Evolutionary conservation across 2,113 vertebrate genomes (phyloP).

Genomic region (Coturnix japonica): DNA sequence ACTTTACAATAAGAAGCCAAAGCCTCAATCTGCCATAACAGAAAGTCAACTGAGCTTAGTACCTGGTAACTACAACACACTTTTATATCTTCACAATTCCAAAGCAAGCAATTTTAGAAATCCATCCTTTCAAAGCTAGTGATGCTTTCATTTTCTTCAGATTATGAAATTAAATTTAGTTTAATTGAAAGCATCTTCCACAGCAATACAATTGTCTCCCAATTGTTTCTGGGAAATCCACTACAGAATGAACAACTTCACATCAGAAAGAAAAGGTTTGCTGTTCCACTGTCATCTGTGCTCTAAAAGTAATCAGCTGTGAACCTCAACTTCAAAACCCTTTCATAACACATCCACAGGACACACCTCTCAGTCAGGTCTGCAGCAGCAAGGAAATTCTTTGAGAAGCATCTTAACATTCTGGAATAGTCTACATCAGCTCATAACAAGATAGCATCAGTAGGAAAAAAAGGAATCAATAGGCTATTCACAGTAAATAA

Average conservation of each 20-base stretch:
- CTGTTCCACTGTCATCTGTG: neutral
- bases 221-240: neutral
- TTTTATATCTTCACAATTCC: neutral
- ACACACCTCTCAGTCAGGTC: neutral
- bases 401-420: neutral
- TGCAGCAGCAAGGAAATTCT: neutral
- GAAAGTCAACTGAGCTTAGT: neutral
- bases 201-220: neutral
- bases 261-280: neutral
- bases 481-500: neutral
- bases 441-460: neutral
- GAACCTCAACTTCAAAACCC: neutral
- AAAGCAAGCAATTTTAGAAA: neutral
- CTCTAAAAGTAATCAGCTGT: neutral
- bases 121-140: accelerated
- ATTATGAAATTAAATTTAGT: neutral
- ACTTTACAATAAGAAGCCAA: neutral
- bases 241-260: neutral
- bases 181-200: neutral
- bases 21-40: neutral
- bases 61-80: neutral
- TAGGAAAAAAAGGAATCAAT: neutral
- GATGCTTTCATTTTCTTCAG: neutral
- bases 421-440: slow-evolving; percentile 5
- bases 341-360: neutral